A percentile compares a stretch with the other conserved stretches of the same genome.
Conservation (phyloP, 2,113 vertebrate genomes). For the Sinosuthora webbiana region DNA sequence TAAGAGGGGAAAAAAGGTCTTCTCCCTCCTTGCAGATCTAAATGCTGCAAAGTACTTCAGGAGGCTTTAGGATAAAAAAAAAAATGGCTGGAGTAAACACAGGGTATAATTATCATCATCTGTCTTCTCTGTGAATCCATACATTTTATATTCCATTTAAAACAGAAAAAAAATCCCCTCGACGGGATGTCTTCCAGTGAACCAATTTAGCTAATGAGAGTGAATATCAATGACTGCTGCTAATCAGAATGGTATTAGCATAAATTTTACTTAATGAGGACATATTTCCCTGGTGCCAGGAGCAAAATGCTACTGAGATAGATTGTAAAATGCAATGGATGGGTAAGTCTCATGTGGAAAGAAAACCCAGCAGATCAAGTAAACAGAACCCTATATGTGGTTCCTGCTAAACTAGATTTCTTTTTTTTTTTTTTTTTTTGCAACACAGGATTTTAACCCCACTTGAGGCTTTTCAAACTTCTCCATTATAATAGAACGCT, state of each 20-base stretch:
- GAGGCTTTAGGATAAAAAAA: constrained; percentile 10
- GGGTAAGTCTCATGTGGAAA: not conserved
- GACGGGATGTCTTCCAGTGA: constrained; percentile 24
- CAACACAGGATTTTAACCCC: not conserved
- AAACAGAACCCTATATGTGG: not conserved
- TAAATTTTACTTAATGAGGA: constrained; percentile 60
- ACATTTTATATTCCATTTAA: constrained; percentile 57
- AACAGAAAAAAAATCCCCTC: not conserved
- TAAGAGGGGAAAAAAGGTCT: not conserved
- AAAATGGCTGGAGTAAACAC: not conserved
- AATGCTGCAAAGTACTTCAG: constrained; percentile 25
- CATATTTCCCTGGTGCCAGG: constrained; percentile 1
- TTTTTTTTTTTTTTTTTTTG: not conserved
- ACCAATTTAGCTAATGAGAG: constrained; percentile 57
- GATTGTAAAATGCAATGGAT: not conserved
- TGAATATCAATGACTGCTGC: constrained; percentile 56
- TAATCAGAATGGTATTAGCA: constrained; percentile 61
- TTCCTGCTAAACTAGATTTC: not conserved
- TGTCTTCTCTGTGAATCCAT: constrained; percentile 29
- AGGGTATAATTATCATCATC: constrained; percentile 60
- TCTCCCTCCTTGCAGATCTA: not conserved
- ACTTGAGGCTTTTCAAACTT: constrained; percentile 1
- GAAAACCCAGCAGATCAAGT: not conserved
- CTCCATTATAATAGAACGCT: constrained; percentile 2
- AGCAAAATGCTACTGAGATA: not conserved